Base-by-base conservation (phyloP, 2,797 vertebrate species). In the Smutsia gigantea region DNA sequence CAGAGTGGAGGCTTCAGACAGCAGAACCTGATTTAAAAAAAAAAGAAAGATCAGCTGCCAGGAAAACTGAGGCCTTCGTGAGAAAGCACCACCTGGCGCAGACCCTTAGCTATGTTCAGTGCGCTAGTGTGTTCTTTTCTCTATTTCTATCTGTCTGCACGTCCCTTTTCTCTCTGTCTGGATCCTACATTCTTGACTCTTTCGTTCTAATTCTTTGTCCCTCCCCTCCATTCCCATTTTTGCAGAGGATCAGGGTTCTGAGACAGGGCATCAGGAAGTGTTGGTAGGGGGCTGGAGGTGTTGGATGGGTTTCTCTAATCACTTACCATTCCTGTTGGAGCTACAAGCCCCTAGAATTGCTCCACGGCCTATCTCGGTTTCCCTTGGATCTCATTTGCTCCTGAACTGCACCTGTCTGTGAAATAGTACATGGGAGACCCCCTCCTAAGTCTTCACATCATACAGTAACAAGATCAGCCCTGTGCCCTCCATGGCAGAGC, bases 311-410 rank as follows among this genome's bases (percentile, higher is more conserved):
- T 81, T 84, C 69, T 68, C 71, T 66, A 4, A 15, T 72, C n/a
- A 98, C 97, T 97, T 87, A 97, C 97, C 97, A 10, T 90, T 87
- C 49, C 88, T 23, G 2, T 0, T 13, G 84, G 87, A 96, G 98
- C 99, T 99, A 99, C 98, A 99, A 99, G 61, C 99, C 98, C 8
- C 98, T 97, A 75, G 98, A 98, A 98, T 95, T 99, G 98, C 98
- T 99, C 98, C 99, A 99, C 61, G 98, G 98, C 91, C 99, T 99
- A 98, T 99, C 99, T 74, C 99, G 99, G 0, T 98, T 98, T 0
- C 99, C 99, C 98, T 99, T 99, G 57, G 99, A 99, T 95, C 99
- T 98, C 99, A 99, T 99, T 98, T 99, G 99, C 97, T 99, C 99
- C 98, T 99, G 99, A 31, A 99, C 98, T 0, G 99, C 98, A 0